Percentiles rank a stretch among this genome's conserved stretches.
Evolutionary conservation across 2,797 vertebrate genomes (phyloP).

Genomic region (Silurus aristotelis): DNA sequence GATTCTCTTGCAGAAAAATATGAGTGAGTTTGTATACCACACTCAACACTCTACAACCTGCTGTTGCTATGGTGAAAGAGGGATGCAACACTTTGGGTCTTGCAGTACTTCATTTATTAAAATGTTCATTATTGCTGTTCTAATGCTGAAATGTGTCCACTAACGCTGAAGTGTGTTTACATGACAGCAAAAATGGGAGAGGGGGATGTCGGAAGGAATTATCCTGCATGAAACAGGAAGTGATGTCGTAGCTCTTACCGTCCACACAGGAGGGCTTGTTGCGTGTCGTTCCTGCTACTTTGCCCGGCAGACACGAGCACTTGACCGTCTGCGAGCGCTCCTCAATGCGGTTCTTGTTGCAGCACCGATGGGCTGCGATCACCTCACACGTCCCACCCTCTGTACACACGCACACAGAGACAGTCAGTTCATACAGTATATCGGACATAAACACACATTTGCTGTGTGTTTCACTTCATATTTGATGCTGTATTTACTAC

Average conservation of each 20-base stretch:
- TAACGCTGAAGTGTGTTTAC: too few species aligned
- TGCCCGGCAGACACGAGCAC: slow-evolving; percentile 98
- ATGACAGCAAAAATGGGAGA: too few species aligned
- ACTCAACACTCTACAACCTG: too few species aligned
- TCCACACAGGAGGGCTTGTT: slow-evolving; percentile 99
- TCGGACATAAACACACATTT: not conserved
- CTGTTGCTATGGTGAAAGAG: not conserved
- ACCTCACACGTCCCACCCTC: slow-evolving; percentile 99
- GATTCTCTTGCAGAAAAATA: too few species aligned
- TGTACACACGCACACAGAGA: slow-evolving; percentile 70
- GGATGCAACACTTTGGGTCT: not conserved
- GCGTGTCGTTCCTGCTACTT: slow-evolving; percentile 97
- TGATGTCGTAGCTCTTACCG: slow-evolving; percentile 74
- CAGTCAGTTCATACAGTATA: slow-evolving; percentile 30
- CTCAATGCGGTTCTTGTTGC: slow-evolving; percentile 99
- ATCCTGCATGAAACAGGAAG: not conserved
- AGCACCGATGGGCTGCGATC: slow-evolving; percentile 97
- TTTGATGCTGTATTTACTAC: not conserved
- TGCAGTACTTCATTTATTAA: not conserved
- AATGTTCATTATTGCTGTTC: too few species aligned
- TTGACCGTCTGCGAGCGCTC: slow-evolving; percentile 99
- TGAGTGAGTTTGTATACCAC: too few species aligned
- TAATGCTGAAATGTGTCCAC: too few species aligned
- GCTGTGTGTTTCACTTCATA: not conserved
- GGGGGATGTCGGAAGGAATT: not conserved